Conservation (phyloP, 2,888 invertebrate genomes). For the Nomada goodeniana region DNA sequence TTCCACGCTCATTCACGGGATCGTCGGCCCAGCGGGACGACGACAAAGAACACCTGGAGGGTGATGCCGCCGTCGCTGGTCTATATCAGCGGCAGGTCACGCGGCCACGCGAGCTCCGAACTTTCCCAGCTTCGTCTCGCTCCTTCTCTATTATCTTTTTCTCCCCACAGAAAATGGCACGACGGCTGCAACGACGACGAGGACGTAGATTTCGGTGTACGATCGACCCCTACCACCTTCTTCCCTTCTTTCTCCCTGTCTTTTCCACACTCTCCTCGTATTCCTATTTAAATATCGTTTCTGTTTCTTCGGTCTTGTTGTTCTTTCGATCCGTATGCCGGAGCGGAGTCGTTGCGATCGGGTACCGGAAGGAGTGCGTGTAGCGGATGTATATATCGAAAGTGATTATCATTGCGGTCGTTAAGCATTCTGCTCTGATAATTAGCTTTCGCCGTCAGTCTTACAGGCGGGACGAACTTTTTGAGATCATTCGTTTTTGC, state of each 20-base stretch:
- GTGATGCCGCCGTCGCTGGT: constrained; percentile 32
- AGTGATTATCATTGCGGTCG: neutral
- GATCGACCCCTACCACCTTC: neutral
- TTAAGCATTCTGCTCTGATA: neutral
- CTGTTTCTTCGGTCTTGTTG: neutral
- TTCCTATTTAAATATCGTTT: neutral
- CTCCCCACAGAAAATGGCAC: constrained; percentile 37
- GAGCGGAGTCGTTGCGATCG: constrained; percentile 4
- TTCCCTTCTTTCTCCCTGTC: neutral
- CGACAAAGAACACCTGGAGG: constrained; percentile 41
- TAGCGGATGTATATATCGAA: neutral
- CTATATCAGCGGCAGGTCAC: constrained; percentile 31
- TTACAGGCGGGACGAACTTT: no score
- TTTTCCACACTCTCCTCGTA: neutral
- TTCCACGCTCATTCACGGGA: constrained; percentile 47
- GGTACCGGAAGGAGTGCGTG: constrained; percentile 9
- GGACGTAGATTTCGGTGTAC: constrained; percentile 5
- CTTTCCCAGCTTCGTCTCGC: constrained; percentile 47
- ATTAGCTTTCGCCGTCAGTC: no score
- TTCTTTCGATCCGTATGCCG: neutral
- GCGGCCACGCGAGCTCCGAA: constrained; percentile 56
- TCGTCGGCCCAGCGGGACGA: constrained; percentile 46
- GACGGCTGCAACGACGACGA: constrained; percentile 53
- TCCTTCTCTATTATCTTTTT: constrained; percentile 22
- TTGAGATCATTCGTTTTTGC: no score